Evolutionary conservation across 2,888 invertebrate species (phyloP).

Genomic region (Drosophila lutescens): DNA sequence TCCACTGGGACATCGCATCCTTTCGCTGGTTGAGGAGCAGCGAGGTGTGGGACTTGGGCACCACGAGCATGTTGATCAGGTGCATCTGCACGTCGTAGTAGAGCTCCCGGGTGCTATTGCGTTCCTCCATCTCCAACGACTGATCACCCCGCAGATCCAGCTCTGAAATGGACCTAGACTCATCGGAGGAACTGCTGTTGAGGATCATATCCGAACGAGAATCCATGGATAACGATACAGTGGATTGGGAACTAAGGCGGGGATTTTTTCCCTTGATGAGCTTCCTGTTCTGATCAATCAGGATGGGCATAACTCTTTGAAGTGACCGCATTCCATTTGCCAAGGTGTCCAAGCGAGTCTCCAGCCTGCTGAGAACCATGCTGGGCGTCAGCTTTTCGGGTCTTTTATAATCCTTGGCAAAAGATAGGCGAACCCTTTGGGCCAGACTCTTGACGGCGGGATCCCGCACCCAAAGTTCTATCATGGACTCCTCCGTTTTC

Average conservation of each 20-base stretch:
- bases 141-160: background rate
- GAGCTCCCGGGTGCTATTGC: background rate
- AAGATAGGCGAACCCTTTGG: background rate
- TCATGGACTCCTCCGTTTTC: background rate
- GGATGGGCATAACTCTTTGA: background rate
- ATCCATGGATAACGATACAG: background rate
- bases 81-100: background rate
- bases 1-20: background rate
- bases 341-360: background rate
- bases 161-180: background rate
- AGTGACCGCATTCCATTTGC: background rate
- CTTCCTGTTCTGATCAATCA: too few relatives aligned
- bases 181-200: background rate
- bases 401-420: background rate
- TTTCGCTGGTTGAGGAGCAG: conserved; percentile 1
- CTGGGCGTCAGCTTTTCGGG: background rate
- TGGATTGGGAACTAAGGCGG: background rate
- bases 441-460: background rate
- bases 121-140: too few relatives aligned
- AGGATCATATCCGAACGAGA: background rate
- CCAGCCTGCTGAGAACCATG: background rate
- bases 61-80: background rate
- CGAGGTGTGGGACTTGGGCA: conserved; percentile 1
- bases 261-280: too few relatives aligned
- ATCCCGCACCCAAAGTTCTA: background rate